Base-by-base conservation (phyloP, 2,797 vertebrate species). In the Acridotheres tristis region DNA sequence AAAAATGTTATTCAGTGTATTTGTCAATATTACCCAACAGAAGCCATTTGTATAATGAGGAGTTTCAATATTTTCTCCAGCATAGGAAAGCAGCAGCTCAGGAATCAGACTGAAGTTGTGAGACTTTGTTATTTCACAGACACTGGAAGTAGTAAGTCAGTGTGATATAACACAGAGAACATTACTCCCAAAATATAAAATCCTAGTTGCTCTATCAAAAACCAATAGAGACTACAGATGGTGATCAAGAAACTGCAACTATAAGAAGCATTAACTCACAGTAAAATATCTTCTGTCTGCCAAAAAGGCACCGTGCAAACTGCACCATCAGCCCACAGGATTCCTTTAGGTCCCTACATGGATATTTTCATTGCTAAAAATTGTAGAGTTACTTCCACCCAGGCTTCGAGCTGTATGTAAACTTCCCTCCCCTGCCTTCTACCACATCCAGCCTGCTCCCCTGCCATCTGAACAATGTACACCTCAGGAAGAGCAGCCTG, bases 271-370 rank as follows among this genome's bases (percentile, higher is more conserved):
- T 78, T 74, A 66, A 96, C 75, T 50, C 87, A 47, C 72, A 76
- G 92, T 13, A 51, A 93, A 95, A 69, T 51, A 65, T 73, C 81
- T 58, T 25, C 72, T 0, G 23, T 87, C 68, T 73, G 90, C 87
- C 87, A 89, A 16, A 85, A 74, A 79, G 62, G 78, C 93, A 75
- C 79, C 1, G 19, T 63, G 73, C 79, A 90, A 89, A 88, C 94
- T 61, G 95, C 95, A 92, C 96, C 96, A 94, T 83, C 94, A 95
- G 96, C 95, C 96, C 96, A 95, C 90, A 96, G 96, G 93, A 97
- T 97, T 97, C 96, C 94, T 95, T 93, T 90, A 97, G 96, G 94
- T 88, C 96, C 96, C 94, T 96, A 91, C 91, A 72, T 27, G 74
- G 95, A 75, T 94, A 94, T 94, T 95, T 96, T 96, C 43, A 92